Evolutionary conservation across 2,888 invertebrate genomes (phyloP), one percentile per base, ranked within the genome.

Genomic region (Ectemnius continuus): DNA sequence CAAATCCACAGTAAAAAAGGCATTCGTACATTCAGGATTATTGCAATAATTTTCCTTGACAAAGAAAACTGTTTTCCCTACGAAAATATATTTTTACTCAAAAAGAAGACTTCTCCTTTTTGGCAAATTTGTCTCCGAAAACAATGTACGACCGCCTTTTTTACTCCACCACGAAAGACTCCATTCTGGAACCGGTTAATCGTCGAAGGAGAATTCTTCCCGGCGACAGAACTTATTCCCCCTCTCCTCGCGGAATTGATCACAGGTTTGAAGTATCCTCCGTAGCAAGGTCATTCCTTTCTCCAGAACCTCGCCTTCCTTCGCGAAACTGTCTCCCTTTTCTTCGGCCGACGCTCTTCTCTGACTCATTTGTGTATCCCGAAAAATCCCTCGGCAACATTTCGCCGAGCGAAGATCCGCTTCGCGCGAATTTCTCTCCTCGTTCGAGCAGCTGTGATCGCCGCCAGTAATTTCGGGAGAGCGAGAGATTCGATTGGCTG

Each of bases 261-360:
- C 58, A 57, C 70, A 75, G 73, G 75, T 73, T 73, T 68, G 78
- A 82, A 76, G 76, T 82, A 78, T 82, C 67, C 81, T 62, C 67
- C 67, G 58, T 13, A 26, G 83, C 80, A 82, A 82, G 82, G 82
- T 72, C 80, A 64, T 82, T 76, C 82, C 80, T 80, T 82, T 82
- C 82, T 69, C 72, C 70, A 59, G 57, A 62, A 70, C 67, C 80
- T 73, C 73, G 77, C 74, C 74, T 80, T 80, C 82, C 76, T 66
- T 57, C 62, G 74, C 61, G 80, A 80, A 80, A 76, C 64, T 78
- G 67, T 74, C 76, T 80, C 69, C 52, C 70, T 72, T 82, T 72
- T 71, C 75, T 73, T 69, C 76, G 52, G 59, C 23, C 57, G 26
- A 52, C 36, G 8, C 1, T 23, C 23, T 8, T 8, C n/a, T n/a